Conservation (phyloP, 2,888 invertebrate genomes). For the Hoplodrina blanda region DNA sequence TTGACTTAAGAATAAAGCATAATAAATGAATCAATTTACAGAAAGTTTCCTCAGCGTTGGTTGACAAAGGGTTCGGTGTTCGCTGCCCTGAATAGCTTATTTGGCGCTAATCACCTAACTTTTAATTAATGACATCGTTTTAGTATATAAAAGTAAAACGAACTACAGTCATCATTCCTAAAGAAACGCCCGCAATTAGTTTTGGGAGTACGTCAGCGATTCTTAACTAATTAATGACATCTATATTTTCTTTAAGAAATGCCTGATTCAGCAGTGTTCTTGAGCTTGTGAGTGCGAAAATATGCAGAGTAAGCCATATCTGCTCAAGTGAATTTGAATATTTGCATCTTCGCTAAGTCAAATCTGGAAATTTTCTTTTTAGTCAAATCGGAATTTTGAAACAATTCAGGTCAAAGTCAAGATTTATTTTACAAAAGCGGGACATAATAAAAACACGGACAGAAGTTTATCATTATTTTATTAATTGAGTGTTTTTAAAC, state of each 20-base stretch:
- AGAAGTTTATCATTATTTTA: too few species aligned
- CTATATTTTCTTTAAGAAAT: slow-evolving; percentile 12
- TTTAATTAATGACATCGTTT: slow-evolving; percentile 82
- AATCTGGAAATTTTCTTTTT: too few species aligned
- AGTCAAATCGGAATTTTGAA: too few species aligned
- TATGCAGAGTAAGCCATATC: background rate
- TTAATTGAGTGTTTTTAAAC: too few species aligned
- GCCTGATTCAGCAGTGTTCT: slow-evolving; percentile 18
- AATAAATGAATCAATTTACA: slow-evolving; percentile 78
- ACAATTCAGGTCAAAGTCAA: too few species aligned
- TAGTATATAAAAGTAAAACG: slow-evolving; percentile 74
- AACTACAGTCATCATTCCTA: slow-evolving; percentile 62
- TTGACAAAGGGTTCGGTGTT: slow-evolving; percentile 76
- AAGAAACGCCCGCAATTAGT: slow-evolving; percentile 49
- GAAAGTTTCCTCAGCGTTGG: slow-evolving; percentile 68
- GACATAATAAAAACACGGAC: too few species aligned
- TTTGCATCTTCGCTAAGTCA: background rate
- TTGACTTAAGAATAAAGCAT: slow-evolving; percentile 70
- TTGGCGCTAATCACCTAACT: slow-evolving; percentile 83
- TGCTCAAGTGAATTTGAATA: background rate
- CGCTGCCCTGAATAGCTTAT: slow-evolving; percentile 75
- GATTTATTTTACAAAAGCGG: too few species aligned
- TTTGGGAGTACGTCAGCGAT: slow-evolving; percentile 27
- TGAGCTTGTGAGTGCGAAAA: background rate
- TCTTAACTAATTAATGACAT: slow-evolving; percentile 18